Evolutionary conservation across 2,888 invertebrate genomes (phyloP).

Genomic region (Diadromus collaris): DNA sequence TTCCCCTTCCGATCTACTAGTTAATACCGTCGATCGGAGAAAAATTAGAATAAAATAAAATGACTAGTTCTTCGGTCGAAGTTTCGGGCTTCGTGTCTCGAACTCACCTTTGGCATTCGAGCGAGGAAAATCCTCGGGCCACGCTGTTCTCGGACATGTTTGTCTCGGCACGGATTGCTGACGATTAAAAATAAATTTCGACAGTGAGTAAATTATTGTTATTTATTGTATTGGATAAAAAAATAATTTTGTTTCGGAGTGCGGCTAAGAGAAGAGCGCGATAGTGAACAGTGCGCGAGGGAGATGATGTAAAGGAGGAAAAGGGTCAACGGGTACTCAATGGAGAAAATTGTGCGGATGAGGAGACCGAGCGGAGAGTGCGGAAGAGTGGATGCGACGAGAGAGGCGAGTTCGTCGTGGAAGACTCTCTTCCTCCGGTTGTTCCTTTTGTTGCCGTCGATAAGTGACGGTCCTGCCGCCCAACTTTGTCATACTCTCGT

Average conservation of each 20-base stretch:
- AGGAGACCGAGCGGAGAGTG: constrained; percentile 10
- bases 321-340: neutral
- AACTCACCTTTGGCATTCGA: neutral
- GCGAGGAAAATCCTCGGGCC: neutral
- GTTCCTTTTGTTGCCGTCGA: constrained; percentile 42
- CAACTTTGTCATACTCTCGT: neutral
- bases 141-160: neutral
- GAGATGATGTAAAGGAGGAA: neutral
- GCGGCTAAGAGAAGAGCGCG: neutral
- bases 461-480: constrained; percentile 30
- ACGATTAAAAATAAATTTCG: neutral
- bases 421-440: constrained; percentile 22
- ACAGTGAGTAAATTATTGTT: neutral
- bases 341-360: constrained; percentile 14
- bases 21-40: neutral
- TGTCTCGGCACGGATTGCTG: neutral
- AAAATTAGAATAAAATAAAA: neutral
- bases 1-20: neutral
- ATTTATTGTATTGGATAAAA: neutral
- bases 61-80: neutral
- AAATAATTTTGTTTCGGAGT: neutral
- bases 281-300: constrained; percentile 15
- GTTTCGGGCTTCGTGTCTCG: neutral
- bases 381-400: constrained; percentile 17
- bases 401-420: constrained; percentile 18